phyloP scores from a whole-genome alignment of 2,888 invertebrate genomes.

The Platycheirus albimanus region DNA sequence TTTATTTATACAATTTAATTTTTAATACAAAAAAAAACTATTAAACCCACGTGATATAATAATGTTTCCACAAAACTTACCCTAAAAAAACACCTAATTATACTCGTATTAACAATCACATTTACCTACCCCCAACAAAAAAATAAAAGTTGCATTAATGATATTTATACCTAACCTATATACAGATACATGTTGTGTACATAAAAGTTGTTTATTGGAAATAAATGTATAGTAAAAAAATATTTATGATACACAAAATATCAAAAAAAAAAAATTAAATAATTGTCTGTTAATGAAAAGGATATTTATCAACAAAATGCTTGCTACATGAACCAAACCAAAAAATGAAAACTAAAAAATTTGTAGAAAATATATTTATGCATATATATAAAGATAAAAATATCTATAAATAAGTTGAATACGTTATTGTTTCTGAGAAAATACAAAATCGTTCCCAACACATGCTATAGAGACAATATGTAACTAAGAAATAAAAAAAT shows the following conservation, averaged over 20 bases:
- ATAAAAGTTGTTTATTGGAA: conserved; percentile 37
- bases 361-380: conserved; percentile 37
- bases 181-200: conserved; percentile 52
- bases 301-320: conserved; percentile 39
- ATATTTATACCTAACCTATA: conserved; percentile 20
- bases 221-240: conserved; percentile 35
- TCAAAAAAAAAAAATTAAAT: conserved; percentile 15
- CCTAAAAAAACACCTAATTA: conserved; percentile 46
- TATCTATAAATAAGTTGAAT: conserved; percentile 11
- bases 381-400: neutral
- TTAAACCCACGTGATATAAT: conserved; percentile 67
- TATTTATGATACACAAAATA: conserved; percentile 46
- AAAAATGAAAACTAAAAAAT: neutral
- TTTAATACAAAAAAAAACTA: conserved; percentile 24
- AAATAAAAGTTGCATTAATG: conserved; percentile 47
- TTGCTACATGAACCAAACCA: conserved; percentile 34
- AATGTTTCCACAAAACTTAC: conserved; percentile 45
- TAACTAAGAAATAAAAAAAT: conserved; percentile 45
- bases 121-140: conserved; percentile 24
- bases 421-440: conserved; percentile 15
- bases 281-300: conserved; percentile 21
- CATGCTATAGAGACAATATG: conserved; percentile 64
- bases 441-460: conserved; percentile 40
- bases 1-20: neutral
- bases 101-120: conserved; percentile 65